These are phyloP conservation scores for Sarcoramphus papa DNA, from an alignment of 2,797 vertebrate species.

Conservation along the genomic window DNA sequence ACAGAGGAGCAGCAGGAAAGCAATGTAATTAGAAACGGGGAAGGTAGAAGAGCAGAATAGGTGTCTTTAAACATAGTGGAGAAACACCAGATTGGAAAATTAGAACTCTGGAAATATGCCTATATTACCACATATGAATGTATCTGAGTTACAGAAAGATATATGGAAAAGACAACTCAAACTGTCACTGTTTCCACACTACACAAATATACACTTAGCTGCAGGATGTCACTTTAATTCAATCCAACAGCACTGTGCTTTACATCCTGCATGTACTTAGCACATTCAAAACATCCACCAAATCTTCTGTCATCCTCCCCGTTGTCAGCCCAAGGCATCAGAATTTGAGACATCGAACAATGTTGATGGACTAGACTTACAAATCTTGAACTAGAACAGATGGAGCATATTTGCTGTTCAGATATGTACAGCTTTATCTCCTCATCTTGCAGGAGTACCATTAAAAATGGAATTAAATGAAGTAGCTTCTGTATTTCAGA, in stretches of 20 bases:
- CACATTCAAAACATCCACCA: background rate
- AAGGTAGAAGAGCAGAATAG: background rate
- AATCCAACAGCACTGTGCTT: background rate
- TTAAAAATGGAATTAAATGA: background rate
- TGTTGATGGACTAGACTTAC: background rate
- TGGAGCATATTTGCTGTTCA: background rate
- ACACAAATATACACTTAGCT: background rate
- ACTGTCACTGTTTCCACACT: background rate
- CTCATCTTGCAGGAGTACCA: background rate
- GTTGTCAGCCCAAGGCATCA: background rate
- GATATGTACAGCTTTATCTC: background rate
- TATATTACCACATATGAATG: background rate
- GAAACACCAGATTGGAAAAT: background rate
- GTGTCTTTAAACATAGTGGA: background rate
- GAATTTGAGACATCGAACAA: background rate
- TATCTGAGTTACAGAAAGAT: background rate
- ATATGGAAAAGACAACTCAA: background rate
- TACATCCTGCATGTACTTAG: background rate
- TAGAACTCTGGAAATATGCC: background rate
- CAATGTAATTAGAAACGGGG: background rate
- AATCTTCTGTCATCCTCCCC: background rate
- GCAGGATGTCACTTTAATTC: background rate
- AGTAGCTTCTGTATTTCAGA: constrained; percentile 18
- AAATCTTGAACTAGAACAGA: background rate
- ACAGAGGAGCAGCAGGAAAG: background rate